Base-by-base conservation (phyloP, 2,888 invertebrate species). In the Cantharis lateralis region DNA sequence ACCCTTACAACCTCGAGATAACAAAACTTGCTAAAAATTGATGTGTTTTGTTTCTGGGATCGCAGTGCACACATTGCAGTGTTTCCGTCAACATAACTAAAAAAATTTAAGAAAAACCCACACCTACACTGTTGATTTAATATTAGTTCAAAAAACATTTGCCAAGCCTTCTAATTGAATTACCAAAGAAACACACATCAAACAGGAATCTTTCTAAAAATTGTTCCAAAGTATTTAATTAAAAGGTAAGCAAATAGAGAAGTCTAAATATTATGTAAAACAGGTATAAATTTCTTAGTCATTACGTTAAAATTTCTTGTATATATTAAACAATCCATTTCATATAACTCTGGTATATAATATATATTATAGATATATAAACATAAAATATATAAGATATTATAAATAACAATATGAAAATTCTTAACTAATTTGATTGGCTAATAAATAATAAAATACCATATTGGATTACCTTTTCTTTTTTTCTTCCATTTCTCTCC, bases 401-500 rank as follows among this genome's bases (percentile, higher is more conserved):
- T 74, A 82, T 82, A 48, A 48, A 48, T 48, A 85, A 85, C 85
- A 85, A 82, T 81, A 81, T 80, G 78, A 80, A 79, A 78, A 75
- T 70, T 79, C 72, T 72, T 80, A 73, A 74, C 75, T 78, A 77
- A 76, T 76, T 77, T 78, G 48, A 75, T 73, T 75, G 72, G 68
- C 76, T 79, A 73, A 75, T 75, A 72, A 70, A 70, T 78, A 68
- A 79, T 70, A 68, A 74, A 75, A 71, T 72, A 72, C 62, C 74
- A 78, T 70, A 81, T 81, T 80, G 48, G 81, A 88, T 88, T 88
- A 88, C 87, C 88, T 88, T 81, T 85, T 82, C 77, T 86, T 85
- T 69, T 85, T 83, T 62, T 85, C 84, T 78, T 87, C 86, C 72
- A 87, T 80, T 80, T 87, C 87, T 75, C 85, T 84, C 80, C 87